A percentile compares a stretch with the other conserved stretches of the same genome.
phyloP scores from a whole-genome alignment of 2,888 invertebrate genomes.

The Trypoxylon attenuatum region DNA sequence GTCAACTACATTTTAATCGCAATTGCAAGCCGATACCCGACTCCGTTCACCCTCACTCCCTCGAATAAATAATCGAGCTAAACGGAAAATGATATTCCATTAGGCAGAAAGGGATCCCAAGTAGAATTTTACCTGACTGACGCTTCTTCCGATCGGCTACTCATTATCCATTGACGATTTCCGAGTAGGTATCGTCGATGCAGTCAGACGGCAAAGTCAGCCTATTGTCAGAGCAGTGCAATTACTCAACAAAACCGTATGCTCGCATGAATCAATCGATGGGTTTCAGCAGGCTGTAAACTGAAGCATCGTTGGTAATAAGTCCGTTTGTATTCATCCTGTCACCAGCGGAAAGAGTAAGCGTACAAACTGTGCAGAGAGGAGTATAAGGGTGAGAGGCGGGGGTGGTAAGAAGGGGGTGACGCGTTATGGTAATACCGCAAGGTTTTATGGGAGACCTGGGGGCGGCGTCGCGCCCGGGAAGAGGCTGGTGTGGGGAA shows the following conservation, averaged over 20 bases:
- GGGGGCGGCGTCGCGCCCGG: slow-evolving; percentile 52
- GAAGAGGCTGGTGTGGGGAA: slow-evolving; percentile 53
- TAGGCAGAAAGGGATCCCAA: not conserved
- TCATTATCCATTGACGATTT: too few species aligned
- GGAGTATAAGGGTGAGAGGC: slow-evolving; percentile 27
- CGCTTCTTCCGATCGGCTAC: too few species aligned
- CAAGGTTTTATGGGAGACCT: slow-evolving; percentile 68
- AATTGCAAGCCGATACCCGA: not conserved
- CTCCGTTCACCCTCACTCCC: not conserved
- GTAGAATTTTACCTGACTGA: not conserved
- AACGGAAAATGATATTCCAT: not conserved
- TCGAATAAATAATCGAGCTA: not conserved
- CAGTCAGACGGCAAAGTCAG: too few species aligned
- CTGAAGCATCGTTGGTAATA: slow-evolving; percentile 28
- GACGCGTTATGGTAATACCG: slow-evolving; percentile 68
- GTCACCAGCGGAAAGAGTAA: slow-evolving; percentile 55
- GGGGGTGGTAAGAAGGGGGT: slow-evolving; percentile 31
- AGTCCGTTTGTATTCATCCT: slow-evolving; percentile 67
- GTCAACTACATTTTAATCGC: slow-evolving; percentile 39
- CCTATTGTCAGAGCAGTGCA: too few species aligned
- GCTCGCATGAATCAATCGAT: too few species aligned
- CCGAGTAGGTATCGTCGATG: too few species aligned
- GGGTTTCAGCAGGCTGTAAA: not conserved
- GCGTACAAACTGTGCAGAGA: slow-evolving; percentile 1
- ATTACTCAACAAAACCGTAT: too few species aligned